Conservation (phyloP, 2,113 vertebrate species). For the Sorex araneus region DNA sequence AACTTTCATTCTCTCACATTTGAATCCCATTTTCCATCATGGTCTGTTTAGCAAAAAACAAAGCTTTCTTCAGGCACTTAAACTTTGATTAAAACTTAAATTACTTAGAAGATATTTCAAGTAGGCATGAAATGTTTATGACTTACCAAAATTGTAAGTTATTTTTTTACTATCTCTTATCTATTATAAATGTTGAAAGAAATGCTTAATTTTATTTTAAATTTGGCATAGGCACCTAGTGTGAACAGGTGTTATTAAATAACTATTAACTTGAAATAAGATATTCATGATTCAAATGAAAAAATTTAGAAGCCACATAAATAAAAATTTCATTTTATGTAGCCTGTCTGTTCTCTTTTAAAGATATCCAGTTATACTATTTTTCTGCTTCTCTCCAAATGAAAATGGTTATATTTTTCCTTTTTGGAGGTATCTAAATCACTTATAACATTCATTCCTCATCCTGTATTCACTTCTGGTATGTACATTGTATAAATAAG, state of each 20-base stretch:
- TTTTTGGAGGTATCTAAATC: background rate
- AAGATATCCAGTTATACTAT: background rate
- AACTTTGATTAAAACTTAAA: background rate
- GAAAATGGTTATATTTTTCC: background rate
- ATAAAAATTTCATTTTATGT: background rate
- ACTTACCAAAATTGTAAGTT: background rate
- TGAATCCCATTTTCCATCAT: background rate
- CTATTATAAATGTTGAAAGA: slow-evolving; percentile 10
- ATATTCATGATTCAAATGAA: background rate
- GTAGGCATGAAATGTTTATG: background rate
- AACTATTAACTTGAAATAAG: background rate
- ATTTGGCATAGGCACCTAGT: background rate
- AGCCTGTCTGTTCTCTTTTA: too few relatives aligned
- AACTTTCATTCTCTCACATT: background rate
- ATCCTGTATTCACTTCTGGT: background rate
- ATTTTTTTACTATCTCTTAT: slow-evolving; percentile 1
- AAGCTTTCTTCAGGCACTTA: slow-evolving; percentile 2
- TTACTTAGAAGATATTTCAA: background rate
- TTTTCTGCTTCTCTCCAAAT: background rate
- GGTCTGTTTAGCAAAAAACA: background rate
- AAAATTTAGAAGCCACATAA: background rate
- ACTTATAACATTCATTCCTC: background rate
- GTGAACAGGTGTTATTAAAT: background rate
- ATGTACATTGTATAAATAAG: background rate
- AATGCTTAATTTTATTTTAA: background rate